A percentile compares a stretch with the other conserved stretches of the same genome.
Conservation (phyloP, 2,888 invertebrate genomes). For the Pimpla rufipes region DNA sequence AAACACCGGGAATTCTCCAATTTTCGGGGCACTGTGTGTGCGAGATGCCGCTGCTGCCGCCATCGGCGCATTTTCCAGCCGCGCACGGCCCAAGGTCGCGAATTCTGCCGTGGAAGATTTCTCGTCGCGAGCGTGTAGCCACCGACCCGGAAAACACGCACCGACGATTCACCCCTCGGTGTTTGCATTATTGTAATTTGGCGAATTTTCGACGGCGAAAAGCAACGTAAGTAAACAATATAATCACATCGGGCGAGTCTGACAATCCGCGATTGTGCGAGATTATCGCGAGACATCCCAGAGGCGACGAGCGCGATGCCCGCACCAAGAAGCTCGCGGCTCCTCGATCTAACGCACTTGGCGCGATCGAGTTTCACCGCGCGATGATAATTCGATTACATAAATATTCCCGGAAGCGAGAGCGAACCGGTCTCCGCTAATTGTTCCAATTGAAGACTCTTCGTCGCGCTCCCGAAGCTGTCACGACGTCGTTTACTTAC, state of each 20-base stretch:
- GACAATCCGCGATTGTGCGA: conserved; percentile 18
- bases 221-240: conserved; percentile 26
- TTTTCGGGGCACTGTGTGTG: conserved; percentile 10
- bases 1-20: conserved; percentile 10
- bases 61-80: conserved; percentile 15
- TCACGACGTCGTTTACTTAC: not conserved
- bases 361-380: not conserved
- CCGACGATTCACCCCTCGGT: not conserved
- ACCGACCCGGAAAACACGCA: not conserved
- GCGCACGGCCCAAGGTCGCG: conserved; percentile 19
- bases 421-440: not conserved
- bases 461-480: not conserved
- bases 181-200: not conserved
- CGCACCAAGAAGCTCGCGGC: not conserved
- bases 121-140: not conserved
- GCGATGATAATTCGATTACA: not conserved
- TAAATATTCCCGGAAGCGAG: conserved; percentile 1
- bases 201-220: conserved; percentile 52
- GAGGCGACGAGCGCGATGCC: not conserved
- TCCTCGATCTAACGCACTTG: not conserved
- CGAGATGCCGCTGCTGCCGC: conserved; percentile 9
- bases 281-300: not conserved
- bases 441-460: not conserved
- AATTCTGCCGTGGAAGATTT: not conserved
- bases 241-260: not conserved